phyloP scores from a whole-genome alignment of 2,113 vertebrate genomes.

The Macaca nemestrina region DNA sequence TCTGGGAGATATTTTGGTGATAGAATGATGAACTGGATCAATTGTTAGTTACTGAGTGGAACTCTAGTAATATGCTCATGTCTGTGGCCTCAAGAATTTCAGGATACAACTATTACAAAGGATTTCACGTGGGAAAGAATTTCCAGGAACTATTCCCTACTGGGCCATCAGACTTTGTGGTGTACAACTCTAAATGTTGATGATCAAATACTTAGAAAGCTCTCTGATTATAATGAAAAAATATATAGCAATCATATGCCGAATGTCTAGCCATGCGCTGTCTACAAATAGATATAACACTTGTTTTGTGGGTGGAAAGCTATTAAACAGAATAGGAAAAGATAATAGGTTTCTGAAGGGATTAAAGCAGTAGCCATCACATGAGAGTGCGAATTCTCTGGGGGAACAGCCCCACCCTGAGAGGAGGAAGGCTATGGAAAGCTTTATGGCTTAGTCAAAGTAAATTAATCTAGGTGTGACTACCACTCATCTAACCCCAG shows the following conservation, averaged over 20 bases:
- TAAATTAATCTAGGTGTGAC: background rate
- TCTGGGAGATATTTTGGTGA: background rate
- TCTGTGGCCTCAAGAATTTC: background rate
- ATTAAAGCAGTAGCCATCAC: background rate
- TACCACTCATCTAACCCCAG: background rate
- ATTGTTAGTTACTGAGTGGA: background rate
- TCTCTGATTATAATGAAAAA: background rate
- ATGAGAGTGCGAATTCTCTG: background rate
- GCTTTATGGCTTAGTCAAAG: background rate
- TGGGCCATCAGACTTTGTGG: background rate
- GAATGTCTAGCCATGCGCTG: background rate
- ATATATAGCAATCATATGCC: background rate
- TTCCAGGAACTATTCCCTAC: background rate
- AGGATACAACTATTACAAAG: background rate
- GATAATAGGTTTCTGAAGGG: background rate
- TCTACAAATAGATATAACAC: background rate
- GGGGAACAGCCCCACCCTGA: background rate
- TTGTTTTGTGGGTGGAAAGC: background rate
- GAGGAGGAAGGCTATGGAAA: background rate
- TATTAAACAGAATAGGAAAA: background rate
- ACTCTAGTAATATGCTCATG: background rate
- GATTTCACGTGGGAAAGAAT: background rate
- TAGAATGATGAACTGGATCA: background rate
- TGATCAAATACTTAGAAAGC: background rate
- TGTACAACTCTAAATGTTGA: background rate